A percentile compares a stretch with the other conserved stretches of the same genome.
phyloP scores from a whole-genome alignment of 2,797 vertebrate genomes.

The Carapus acus region DNA sequence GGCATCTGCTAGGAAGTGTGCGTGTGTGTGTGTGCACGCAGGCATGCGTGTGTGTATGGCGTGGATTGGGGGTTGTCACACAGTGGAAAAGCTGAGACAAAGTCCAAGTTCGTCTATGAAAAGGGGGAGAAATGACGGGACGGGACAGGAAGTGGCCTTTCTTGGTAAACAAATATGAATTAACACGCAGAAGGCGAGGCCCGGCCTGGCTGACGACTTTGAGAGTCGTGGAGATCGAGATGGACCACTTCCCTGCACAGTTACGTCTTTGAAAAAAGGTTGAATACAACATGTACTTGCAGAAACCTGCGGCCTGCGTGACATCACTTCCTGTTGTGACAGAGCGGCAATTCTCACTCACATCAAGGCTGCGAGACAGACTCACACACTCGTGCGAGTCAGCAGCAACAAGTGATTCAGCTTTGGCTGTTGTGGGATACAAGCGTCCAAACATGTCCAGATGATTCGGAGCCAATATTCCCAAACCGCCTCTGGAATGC shows the following conservation, averaged over 20 bases:
- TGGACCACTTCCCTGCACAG: conserved; percentile 1
- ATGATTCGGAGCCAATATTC: conserved; percentile 14
- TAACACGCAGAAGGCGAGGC: neutral
- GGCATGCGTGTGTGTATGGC: conserved; percentile 10
- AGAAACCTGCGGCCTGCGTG: conserved; percentile 21
- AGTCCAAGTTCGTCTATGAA: no score
- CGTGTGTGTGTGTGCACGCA: no score
- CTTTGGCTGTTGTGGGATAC: conserved; percentile 16
- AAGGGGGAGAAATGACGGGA: no score
- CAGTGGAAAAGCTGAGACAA: neutral
- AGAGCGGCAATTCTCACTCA: conserved; percentile 42
- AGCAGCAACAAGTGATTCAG: conserved; percentile 39
- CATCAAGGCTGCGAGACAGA: conserved; percentile 31
- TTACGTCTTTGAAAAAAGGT: conserved; percentile 20
- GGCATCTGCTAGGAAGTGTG: no score
- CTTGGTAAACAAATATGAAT: no score
- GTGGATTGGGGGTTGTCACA: neutral
- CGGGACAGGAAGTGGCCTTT: no score
- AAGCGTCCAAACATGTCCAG: conserved; percentile 8
- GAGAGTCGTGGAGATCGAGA: neutral
- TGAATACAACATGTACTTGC: conserved; percentile 31
- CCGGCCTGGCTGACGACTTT: neutral
- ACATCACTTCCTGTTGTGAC: conserved; percentile 68
- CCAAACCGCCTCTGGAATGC: neutral
- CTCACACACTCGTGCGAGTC: conserved; percentile 29